Evolutionary conservation across 2,888 invertebrate genomes (phyloP), one percentile per base, ranked within the genome.

Genomic region (Minunthozetes semirufus): DNA sequence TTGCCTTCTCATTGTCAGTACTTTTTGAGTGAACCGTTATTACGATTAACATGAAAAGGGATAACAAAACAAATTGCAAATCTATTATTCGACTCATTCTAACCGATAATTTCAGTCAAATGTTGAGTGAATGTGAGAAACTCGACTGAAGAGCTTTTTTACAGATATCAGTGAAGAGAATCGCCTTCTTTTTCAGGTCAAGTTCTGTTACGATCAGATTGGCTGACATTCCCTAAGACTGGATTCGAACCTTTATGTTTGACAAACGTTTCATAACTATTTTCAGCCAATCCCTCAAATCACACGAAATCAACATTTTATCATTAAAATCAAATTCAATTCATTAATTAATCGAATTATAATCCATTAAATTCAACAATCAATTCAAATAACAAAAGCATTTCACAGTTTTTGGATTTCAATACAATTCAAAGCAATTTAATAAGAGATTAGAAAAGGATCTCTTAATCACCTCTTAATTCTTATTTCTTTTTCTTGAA

Each of bases 141-240:
- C 48, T 48, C 11, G 13, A 46, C 46, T 25, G 48, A 22, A 48
- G 27, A 70, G 17, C 19, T 29, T 46, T 46, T 46, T 48, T 66
- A 61, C 33, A 38, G 38, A 70, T 70, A 70, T 70, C 46, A 70
- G 48, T 70, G 27, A 27, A 27, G 70, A 48, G 70, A 70, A 70
- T 70, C 42, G 70, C 46, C 25, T 70, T 70, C 15, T 70, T 70
- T 42, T 70, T 70, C 13, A 42, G 70, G 70, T 70, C 70, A 48
- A 25, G 25, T 48, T 48, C 17, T 9, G 19, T 27, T 63, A 63
- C 33, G n/a, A 63, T 70, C 42, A 70, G 70, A 70, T 70, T 70
- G 70, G 70, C 70, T 70, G 48, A 70, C 70, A 70, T 70, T 9
- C 25, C 48, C 1, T 70, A 70, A 70, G 70, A 70, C 70, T 48